phyloP scores from a whole-genome alignment of 2,888 invertebrate genomes.

The Rhodophaea formosa region DNA sequence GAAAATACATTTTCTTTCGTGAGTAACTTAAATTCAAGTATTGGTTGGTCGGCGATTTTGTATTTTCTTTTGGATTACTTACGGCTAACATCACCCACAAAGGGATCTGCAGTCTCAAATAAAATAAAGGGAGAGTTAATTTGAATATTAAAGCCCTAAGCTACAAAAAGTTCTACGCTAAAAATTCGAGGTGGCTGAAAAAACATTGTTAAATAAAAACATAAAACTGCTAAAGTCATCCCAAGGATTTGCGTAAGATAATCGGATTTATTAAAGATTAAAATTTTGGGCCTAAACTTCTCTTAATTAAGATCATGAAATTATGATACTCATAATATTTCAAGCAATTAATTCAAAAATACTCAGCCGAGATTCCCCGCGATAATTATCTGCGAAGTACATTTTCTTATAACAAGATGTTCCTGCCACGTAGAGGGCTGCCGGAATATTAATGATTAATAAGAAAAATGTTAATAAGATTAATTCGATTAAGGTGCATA shows the following conservation, averaged over 20 bases:
- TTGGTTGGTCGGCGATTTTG: not conserved
- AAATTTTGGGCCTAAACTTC: conserved; percentile 65
- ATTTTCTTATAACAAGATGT: conserved; percentile 22
- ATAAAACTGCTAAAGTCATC: conserved; percentile 3
- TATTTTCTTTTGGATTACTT: not conserved
- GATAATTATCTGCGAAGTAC: conserved; percentile 57
- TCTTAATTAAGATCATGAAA: conserved; percentile 78
- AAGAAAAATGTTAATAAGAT: conserved; percentile 5
- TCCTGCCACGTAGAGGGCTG: not conserved
- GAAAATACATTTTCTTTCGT: not conserved
- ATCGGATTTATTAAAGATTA: conserved; percentile 64
- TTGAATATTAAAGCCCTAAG: not conserved
- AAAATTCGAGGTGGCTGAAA: not conserved
- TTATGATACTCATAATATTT: conserved; percentile 77
- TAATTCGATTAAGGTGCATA: not conserved
- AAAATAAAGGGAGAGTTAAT: not conserved
- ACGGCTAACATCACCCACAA: not conserved
- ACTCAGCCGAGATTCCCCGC: conserved; percentile 53
- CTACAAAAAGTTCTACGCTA: not conserved
- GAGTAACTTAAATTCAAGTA: not conserved
- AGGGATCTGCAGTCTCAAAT: not conserved
- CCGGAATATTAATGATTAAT: conserved; percentile 1
- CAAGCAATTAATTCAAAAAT: conserved; percentile 75
- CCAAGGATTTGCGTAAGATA: conserved; percentile 15
- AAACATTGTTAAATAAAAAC: conserved; percentile 4